Percentiles rank a stretch among this genome's conserved stretches.
phyloP scores from a whole-genome alignment of 35 echinoderm and acorn worm species.

The Apostichopus californicus region DNA sequence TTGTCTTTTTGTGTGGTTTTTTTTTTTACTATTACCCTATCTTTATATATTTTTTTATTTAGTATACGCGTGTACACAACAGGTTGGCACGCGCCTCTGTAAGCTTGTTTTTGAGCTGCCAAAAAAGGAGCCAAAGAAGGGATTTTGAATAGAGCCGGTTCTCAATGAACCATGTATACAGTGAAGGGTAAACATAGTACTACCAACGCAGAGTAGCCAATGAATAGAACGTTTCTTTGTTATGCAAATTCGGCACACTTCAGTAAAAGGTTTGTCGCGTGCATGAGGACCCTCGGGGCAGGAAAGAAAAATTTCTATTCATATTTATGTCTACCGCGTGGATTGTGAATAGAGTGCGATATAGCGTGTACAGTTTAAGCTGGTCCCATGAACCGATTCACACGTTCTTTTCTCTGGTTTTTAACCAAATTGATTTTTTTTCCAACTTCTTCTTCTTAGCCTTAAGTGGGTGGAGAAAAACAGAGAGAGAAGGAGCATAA shows the following conservation, averaged over 20 bases:
- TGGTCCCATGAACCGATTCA: background rate
- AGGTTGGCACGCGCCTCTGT: background rate
- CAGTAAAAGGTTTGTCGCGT: conserved; percentile 20
- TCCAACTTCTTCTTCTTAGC: background rate
- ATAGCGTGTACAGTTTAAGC: background rate
- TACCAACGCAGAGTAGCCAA: background rate
- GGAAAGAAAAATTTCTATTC: background rate
- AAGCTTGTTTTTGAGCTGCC: background rate
- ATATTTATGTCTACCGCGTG: background rate
- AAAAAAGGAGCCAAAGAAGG: too few relatives aligned
- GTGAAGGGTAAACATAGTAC: background rate
- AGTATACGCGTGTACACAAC: background rate
- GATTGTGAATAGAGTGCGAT: too few relatives aligned
- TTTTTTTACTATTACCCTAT: background rate
- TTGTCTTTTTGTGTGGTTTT: background rate
- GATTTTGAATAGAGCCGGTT: background rate
- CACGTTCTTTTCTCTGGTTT: background rate
- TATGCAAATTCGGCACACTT: conserved; percentile 26
- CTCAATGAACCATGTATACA: background rate
- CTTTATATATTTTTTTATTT: background rate
- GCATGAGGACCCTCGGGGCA: background rate
- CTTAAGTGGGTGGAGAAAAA: conserved; percentile 17
- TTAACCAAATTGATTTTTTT: background rate
- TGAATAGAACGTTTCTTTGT: conserved; percentile 31
- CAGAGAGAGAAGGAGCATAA: background rate